Evolutionary conservation across 30 jellyfish, hydroid and myxozoan genomes (phyloP).

Genomic region (Phacellophora camtschatica): DNA sequence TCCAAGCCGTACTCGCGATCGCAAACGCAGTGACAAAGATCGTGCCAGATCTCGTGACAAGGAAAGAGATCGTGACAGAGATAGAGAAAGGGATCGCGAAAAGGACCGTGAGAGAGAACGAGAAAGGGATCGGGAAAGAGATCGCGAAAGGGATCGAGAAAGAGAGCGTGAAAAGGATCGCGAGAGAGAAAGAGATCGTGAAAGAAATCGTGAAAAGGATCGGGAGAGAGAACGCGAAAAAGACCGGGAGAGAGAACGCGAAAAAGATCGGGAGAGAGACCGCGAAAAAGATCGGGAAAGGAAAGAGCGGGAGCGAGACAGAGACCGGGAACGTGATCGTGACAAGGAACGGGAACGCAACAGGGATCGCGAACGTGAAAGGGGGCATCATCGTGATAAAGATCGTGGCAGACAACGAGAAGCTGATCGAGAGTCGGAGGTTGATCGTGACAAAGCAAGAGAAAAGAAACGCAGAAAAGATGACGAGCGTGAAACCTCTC

Average conservation of each 20-base stretch:
- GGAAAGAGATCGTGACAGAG: conserved; percentile 22
- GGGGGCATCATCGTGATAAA: conserved; percentile 10
- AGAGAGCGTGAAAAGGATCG: not conserved
- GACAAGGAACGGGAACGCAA: not conserved
- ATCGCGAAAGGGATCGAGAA: conserved; percentile 18
- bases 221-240: conserved; percentile 5
- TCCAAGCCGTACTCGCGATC: conserved; percentile 51
- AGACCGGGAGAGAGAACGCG: conserved; percentile 25
- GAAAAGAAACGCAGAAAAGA: conserved; percentile 34
- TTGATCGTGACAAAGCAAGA: conserved; percentile 22
- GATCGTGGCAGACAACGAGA: conserved; percentile 37
- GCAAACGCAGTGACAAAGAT: conserved; percentile 53
- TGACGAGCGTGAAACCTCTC: not conserved
- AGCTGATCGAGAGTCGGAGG: not conserved
- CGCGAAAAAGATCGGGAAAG: conserved; percentile 30
- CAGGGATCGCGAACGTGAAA: not conserved
- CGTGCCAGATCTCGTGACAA: not conserved
- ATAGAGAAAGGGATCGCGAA: conserved; percentile 37
- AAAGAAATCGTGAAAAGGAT: conserved; percentile 1
- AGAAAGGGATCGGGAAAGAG: conserved; percentile 13
- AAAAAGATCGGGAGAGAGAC: conserved; percentile 10
- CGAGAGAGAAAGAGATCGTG: conserved; percentile 10
- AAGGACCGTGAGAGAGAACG: conserved; percentile 20
- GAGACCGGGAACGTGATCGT: not conserved
- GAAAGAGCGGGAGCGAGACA: not conserved